Conservation (phyloP, 2,888 invertebrate genomes). For the Mythimna albipuncta region DNA sequence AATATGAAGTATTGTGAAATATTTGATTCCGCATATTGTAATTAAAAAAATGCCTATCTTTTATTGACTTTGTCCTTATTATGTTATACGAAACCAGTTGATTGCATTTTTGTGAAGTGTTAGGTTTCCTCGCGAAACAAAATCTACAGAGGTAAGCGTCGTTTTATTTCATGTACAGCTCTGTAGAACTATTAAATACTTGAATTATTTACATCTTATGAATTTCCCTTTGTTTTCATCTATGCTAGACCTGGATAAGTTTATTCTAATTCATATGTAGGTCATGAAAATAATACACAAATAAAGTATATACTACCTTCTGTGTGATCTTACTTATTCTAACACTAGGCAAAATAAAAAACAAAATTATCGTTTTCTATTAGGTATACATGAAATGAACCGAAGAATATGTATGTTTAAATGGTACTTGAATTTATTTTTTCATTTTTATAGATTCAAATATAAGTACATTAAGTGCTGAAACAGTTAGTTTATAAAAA, state of each 20-base stretch:
- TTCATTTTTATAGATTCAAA: background rate
- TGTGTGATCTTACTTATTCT: constrained; percentile 26
- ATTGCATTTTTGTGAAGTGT: constrained; percentile 75
- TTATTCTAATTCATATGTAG: constrained; percentile 58
- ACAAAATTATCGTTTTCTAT: background rate
- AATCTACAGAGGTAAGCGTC: constrained; percentile 73
- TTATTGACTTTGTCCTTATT: constrained; percentile 67
- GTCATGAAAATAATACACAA: constrained; percentile 67
- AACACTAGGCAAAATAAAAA: background rate
- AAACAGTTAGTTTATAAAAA: background rate
- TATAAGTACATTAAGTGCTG: background rate
- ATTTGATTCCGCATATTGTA: constrained; percentile 66
- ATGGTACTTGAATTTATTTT: background rate
- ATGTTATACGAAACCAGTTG: constrained; percentile 75
- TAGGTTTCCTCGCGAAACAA: constrained; percentile 74
- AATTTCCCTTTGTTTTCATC: constrained; percentile 14
- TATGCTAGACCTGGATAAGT: constrained; percentile 7
- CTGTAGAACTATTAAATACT: background rate
- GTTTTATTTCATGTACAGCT: constrained; percentile 15
- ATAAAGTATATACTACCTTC: constrained; percentile 57
- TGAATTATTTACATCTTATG: background rate
- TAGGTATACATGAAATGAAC: background rate
- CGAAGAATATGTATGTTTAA: background rate
- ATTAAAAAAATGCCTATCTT: constrained; percentile 65
- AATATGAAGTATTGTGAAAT: constrained; percentile 74